Evolutionary conservation across 2,113 vertebrate genomes (phyloP), one percentile per base, ranked within the genome.

Genomic region (Cryptotis parvus): DNA sequence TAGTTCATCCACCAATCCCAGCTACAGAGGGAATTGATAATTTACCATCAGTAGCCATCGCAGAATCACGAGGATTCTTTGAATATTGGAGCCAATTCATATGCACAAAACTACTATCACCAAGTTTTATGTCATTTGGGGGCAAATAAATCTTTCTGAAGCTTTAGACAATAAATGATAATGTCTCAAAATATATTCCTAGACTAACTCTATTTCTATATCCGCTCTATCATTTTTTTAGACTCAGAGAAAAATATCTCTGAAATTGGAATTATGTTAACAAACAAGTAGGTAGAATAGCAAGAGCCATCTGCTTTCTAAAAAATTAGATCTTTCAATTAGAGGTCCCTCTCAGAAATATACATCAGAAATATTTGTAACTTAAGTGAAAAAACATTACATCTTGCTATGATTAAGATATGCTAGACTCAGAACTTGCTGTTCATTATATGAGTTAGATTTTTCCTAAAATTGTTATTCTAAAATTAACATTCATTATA

Each of bases 131-230:
- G 89, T 86, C 33, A 86, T 95, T 92, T 84, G 72, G 91, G 91
- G 90, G 74, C 63, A 95, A 92, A 96, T 66, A 95, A 88, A 96
- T 96, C 49, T 97, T 91, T 75, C 27, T 66, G 73, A 92, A 61
- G 66, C 45, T 87, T 95, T 94, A 73, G 49, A 91, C 74, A 37
- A 89, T 77, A 84, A 94, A 78, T 68, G 61, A 91, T 72, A 58
- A 18, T 14, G 35, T 45, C 66, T 96, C 41, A 31, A 6, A 89
- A 95, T 96, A 90, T 92, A 90, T 94, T 96, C 16, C 26, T 58
- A 0, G 26, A 12, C 35, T 89, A 80, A 92, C 0, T 3, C 6
- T 55, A 55, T 97, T 45, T 41, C 72, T 81, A 31, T 0, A 49
- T 74, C 45, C 4, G 74, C 45, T 94, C 43, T 93, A 70, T 94